Conservation (phyloP, 2,888 invertebrate species). For the Malthinus flaveolus region DNA sequence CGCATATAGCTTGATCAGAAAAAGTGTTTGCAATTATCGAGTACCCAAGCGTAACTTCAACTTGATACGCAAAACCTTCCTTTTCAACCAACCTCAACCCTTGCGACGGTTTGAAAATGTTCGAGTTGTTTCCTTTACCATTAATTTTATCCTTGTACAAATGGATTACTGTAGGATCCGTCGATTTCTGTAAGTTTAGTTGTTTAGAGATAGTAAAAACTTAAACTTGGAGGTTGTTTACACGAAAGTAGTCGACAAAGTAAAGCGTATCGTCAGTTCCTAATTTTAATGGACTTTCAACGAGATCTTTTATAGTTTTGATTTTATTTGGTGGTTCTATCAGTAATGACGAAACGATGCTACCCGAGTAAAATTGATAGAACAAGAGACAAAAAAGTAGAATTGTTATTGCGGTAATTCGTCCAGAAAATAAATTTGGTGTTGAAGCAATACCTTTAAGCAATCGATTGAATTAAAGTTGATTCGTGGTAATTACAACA, state of each 20-base stretch:
- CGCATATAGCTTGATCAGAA: conserved; percentile 68
- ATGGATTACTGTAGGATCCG: conserved; percentile 62
- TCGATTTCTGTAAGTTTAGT: conserved; percentile 61
- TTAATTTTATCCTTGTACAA: conserved; percentile 64
- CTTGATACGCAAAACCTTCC: conserved; percentile 72
- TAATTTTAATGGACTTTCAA: conserved; percentile 61
- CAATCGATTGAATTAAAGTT: not conserved
- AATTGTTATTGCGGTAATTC: conserved; percentile 41
- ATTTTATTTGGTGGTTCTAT: conserved; percentile 65
- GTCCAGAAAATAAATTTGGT: conserved; percentile 28
- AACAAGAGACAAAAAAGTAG: conserved; percentile 62
- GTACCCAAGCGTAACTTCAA: conserved; percentile 69
- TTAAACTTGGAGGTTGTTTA: too few relatives aligned
- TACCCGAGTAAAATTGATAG: conserved; percentile 72
- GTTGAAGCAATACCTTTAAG: conserved; percentile 26
- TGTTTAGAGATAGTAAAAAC: not conserved
- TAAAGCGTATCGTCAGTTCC: conserved; percentile 68
- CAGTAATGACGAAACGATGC: conserved; percentile 67
- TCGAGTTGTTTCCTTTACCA: conserved; percentile 35
- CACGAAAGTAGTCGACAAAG: conserved; percentile 63
- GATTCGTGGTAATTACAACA: not conserved
- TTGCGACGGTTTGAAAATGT: conserved; percentile 59
- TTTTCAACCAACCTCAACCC: conserved; percentile 63
- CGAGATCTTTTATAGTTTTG: conserved; percentile 60
- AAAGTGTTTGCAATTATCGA: conserved; percentile 68